phyloP scores from a whole-genome alignment of 1,140 invertebrate species.

The Drosophila sechellia region DNA sequence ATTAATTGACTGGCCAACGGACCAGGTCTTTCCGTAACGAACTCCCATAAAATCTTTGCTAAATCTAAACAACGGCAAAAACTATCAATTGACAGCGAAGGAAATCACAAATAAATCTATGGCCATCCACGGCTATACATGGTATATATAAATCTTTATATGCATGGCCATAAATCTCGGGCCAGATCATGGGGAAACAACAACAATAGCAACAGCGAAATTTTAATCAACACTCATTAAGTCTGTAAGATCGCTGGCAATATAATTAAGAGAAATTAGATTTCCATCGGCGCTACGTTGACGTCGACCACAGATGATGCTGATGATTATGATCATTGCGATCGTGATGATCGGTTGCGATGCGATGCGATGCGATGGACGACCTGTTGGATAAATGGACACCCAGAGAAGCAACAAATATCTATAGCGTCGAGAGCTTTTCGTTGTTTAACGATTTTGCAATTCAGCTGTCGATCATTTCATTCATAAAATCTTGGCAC shows the following conservation, averaged over 20 bases:
- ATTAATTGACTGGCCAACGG: slow-evolving; percentile 42
- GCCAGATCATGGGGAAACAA: slow-evolving; percentile 28
- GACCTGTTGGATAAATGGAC: slow-evolving; percentile 76
- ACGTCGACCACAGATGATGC: slow-evolving; percentile 31
- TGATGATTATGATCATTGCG: slow-evolving; percentile 24
- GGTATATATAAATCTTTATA: slow-evolving; percentile 28
- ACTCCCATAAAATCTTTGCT: slow-evolving; percentile 37
- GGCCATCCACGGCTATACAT: slow-evolving; percentile 22
- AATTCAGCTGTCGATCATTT: slow-evolving; percentile 84
- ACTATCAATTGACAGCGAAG: slow-evolving; percentile 50
- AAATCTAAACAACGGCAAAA: slow-evolving; percentile 31
- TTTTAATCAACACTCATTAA: slow-evolving; percentile 83
- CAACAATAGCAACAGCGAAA: slow-evolving; percentile 36
- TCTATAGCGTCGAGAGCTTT: slow-evolving; percentile 36
- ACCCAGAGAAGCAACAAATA: slow-evolving; percentile 27
- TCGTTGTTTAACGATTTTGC: slow-evolving; percentile 79
- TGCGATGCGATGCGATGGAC: slow-evolving; percentile 17
- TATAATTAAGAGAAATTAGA: slow-evolving; percentile 83
- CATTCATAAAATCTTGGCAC: slow-evolving; percentile 78
- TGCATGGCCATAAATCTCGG: slow-evolving; percentile 57
- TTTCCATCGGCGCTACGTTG: slow-evolving; percentile 65
- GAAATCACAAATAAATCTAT: slow-evolving; percentile 53
- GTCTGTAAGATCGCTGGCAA: slow-evolving; percentile 74
- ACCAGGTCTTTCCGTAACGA: slow-evolving; percentile 50
- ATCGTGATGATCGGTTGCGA: slow-evolving; percentile 24